phyloP scores from a whole-genome alignment of 2,113 vertebrate species.

The Irena cyanogastra region DNA sequence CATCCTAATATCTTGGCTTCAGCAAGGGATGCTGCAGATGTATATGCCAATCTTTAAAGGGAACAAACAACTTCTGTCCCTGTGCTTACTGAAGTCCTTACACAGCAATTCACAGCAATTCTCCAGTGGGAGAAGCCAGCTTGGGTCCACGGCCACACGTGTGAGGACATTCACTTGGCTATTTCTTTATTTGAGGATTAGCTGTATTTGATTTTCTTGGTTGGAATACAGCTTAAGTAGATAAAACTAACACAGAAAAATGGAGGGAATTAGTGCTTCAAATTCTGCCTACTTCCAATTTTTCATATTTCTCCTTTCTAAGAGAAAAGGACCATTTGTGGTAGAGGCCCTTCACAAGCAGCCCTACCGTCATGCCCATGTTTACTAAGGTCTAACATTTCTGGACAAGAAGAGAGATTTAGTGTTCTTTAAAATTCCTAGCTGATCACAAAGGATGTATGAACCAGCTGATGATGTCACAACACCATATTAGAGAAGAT shows the following conservation, averaged over 20 bases:
- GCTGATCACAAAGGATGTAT: neutral
- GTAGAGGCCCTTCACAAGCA: neutral
- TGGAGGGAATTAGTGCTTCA: neutral
- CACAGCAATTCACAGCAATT: neutral
- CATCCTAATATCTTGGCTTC: neutral
- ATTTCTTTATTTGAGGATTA: neutral
- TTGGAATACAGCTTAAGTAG: neutral
- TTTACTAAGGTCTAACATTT: neutral
- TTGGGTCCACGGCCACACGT: rapidly evolving
- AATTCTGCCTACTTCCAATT: neutral
- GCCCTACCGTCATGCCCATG: neutral
- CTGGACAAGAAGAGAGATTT: neutral
- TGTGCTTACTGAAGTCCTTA: neutral
- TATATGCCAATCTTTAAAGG: neutral
- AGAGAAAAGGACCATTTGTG: neutral
- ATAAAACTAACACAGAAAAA: neutral
- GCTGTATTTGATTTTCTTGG: neutral
- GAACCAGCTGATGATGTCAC: neutral
- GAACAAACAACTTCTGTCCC: neutral
- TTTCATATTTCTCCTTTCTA: neutral
- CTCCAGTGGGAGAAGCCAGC: neutral
- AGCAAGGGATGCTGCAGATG: neutral
- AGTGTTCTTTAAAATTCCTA: neutral
- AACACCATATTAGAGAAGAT: neutral
- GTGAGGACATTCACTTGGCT: neutral